Base-by-base conservation (phyloP, 2,797 vertebrate genomes). In the Apodemus agrarius region DNA sequence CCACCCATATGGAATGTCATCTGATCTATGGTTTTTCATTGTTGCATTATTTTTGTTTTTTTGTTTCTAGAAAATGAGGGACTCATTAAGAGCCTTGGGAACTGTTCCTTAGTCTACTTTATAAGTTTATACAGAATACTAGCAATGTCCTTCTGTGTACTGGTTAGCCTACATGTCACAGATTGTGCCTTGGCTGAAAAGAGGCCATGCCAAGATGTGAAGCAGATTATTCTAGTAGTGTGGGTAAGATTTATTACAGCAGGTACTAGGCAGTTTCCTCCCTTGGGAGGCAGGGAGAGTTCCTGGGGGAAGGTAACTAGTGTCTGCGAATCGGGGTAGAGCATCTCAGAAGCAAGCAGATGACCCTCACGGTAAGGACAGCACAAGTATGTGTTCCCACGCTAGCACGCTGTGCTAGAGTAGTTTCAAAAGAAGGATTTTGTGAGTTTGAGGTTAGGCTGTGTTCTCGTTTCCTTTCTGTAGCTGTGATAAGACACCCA, bases 11-110 rank as follows among this genome's bases (percentile, higher is more conserved):
- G 11, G 31, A 61, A 40, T 22, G 13, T 83, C 26, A 61, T 89
- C 11, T 85, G 34, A 54, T 86, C 13, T 95, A 4, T 91, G 67
- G 54, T 90, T 96, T 96, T 83, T 16, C 78, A 13, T 40, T 85
- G 49, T 81, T 74, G 8, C 17, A 43, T 10, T 75, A 21, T 29
- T 75, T 24, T 76, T 97, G n/a, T 63, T 6, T 72, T 96, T 92
- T 84, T 54, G 14, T 80, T 22, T 94, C 75, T 74, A 19, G 21
- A 49, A 95, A 92, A 65, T 46, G 29, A 3, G n/a, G 16, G 9
- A 14, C 46, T 86, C 29, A 49, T 75, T 86, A 40, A 91, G 74
- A 93, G n/a, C 63, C 4, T 11, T 61, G 61, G 7, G 5, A 40
- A 84, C 6, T 81, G 21, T 57, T 94, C 31, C 24, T 4, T 85